phyloP scores from a whole-genome alignment of 2,113 vertebrate genomes.

The Progne subis region DNA sequence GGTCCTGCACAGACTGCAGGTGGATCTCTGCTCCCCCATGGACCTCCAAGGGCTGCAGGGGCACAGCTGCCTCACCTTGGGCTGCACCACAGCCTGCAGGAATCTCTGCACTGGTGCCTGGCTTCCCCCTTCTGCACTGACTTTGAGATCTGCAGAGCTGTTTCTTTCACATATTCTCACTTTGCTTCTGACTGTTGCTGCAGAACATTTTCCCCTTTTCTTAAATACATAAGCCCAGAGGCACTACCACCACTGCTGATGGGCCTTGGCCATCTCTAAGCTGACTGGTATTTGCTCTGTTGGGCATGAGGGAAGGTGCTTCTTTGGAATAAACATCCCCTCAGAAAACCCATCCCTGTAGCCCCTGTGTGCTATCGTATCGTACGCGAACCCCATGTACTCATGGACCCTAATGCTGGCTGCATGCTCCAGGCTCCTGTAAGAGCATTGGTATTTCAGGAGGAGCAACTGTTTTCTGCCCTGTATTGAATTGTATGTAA shows the following conservation, averaged over 20 bases:
- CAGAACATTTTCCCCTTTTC: background rate
- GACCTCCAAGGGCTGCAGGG: background rate
- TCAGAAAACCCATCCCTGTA: background rate
- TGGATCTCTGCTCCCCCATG: background rate
- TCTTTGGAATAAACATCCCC: background rate
- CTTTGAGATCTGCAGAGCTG: background rate
- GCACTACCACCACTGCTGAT: rapidly evolving
- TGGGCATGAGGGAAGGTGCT: background rate
- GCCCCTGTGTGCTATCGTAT: background rate
- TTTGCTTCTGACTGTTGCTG: background rate
- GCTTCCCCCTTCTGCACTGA: background rate
- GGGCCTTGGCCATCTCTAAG: background rate
- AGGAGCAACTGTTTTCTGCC: background rate
- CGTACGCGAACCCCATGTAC: background rate
- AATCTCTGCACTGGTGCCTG: background rate
- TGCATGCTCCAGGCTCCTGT: background rate
- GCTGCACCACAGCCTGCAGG: rapidly evolving
- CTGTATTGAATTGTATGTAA: background rate
- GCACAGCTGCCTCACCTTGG: background rate
- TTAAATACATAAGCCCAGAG: background rate
- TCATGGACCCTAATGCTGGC: background rate
- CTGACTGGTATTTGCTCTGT: background rate
- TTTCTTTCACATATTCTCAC: background rate
- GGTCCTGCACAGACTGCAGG: background rate
- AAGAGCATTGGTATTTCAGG: background rate